Percentiles rank a stretch among this genome's conserved stretches.
Evolutionary conservation across 2,113 vertebrate species (phyloP).

Genomic region (Oreocharis arfaki): DNA sequence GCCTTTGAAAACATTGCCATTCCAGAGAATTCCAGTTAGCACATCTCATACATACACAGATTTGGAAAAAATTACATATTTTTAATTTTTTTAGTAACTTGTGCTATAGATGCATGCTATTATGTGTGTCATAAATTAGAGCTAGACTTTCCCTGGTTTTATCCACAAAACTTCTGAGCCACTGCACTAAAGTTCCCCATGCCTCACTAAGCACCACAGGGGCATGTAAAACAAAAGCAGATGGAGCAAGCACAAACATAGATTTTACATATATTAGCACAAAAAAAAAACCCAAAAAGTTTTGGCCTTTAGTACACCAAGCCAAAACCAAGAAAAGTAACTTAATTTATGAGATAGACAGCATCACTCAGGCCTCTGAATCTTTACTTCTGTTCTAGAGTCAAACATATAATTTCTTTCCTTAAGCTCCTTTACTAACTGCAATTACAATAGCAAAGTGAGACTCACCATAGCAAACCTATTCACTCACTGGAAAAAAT

Average conservation of each 20-base stretch:
- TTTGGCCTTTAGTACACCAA: neutral
- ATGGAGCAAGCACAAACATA: neutral
- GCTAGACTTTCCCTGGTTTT: neutral
- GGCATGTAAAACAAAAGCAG: slow-evolving; percentile 28
- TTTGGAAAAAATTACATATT: neutral
- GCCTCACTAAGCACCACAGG: slow-evolving; percentile 14
- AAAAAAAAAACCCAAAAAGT: neutral
- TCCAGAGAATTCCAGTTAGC: neutral
- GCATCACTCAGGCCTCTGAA: neutral
- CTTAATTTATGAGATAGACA: neutral
- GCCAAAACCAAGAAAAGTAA: neutral
- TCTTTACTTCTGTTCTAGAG: neutral
- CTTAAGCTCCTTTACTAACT: neutral
- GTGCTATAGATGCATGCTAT: neutral
- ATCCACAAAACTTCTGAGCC: slow-evolving; percentile 30
- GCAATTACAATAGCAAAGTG: neutral
- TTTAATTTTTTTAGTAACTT: neutral
- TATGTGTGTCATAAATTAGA: neutral
- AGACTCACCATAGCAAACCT: neutral
- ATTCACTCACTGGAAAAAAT: neutral
- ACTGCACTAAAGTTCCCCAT: slow-evolving; percentile 20
- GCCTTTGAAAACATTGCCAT: neutral
- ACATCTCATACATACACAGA: neutral
- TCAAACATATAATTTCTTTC: neutral
- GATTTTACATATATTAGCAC: neutral